Base-by-base conservation (phyloP, 2,797 vertebrate genomes). In the Limnodromus scolopaceus region DNA sequence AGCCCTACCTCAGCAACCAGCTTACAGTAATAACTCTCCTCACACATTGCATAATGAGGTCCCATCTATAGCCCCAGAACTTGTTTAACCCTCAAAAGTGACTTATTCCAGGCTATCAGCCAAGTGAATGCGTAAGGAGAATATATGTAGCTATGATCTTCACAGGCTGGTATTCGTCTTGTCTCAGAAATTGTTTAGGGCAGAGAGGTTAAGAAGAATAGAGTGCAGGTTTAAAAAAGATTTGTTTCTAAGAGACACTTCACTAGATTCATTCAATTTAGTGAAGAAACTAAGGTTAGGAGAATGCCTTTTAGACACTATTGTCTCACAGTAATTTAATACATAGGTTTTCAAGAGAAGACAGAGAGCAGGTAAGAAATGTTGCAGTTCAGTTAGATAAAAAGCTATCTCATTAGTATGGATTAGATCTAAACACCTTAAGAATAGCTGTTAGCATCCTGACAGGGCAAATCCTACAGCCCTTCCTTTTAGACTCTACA, bases 51-150 rank as follows among this genome's bases (percentile, higher is more conserved):
- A 79, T 88, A 94, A 95, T 87, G 77, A 96, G 78, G 89, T 93
- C 74, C 79, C 83, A 53, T 58, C 77, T 65, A 27, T 4, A 69
- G 91, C 34, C 48, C 48, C 46, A 90, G 63, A 90, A 94, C 89
- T 86, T 95, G 82, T 86, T 97, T 94, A 95, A 87, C 87, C 74
- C 94, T 92, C 91, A 75, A 6, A 82, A 84, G 85, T 88, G 80
- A 96, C 89, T 95, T 95, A 90, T 95, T 97, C 85, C 93, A 95
- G 95, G 93, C 92, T 88, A 93, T n/a, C 85, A 96, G 95, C 96
- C 95, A 96, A 90, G 34, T 24, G 66, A 94, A 92, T 74, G 65
- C 71, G 65, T 93, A 95, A 96, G 85, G n/a, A 72, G 87, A 92
- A 95, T 88, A 58, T 79, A 89, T 81, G 91, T 72, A 84, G 68